These are phyloP conservation scores for Drosophila pullipes DNA, from an alignment of 2,888 invertebrate species.

Conservation along the genomic window DNA sequence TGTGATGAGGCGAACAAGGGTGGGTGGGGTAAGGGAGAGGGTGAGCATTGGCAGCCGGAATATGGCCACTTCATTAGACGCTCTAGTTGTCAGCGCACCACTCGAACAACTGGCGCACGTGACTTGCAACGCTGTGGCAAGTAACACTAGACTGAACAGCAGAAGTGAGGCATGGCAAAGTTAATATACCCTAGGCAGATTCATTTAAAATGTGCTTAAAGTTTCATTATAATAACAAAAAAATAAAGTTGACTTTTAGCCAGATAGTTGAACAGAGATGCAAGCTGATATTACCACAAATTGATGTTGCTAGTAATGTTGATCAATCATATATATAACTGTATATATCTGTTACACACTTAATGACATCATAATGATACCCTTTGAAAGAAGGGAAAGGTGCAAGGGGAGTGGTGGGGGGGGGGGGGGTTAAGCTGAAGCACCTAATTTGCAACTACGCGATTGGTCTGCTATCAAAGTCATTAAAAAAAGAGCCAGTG, in stretches of 20 bases:
- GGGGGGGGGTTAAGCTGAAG: neutral
- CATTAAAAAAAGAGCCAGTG: slow-evolving; percentile 60
- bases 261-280: neutral
- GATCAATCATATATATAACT: accelerated
- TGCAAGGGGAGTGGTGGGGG: neutral
- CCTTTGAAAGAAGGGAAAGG: neutral
- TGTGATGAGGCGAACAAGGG: neutral
- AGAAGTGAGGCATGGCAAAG: neutral
- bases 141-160: neutral
- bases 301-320: neutral
- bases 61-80: slow-evolving; percentile 63
- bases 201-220: neutral
- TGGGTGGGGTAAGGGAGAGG: neutral
- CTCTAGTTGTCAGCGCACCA: slow-evolving; percentile 59
- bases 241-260: neutral
- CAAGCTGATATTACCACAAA: neutral
- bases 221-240: neutral
- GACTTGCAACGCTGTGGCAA: slow-evolving; percentile 46
- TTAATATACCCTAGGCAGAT: neutral
- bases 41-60: slow-evolving; percentile 19
- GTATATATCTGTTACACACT: neutral
- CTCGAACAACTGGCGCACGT: slow-evolving; percentile 71
- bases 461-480: slow-evolving; percentile 49
- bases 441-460: slow-evolving; percentile 69
- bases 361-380: neutral